These are phyloP conservation scores for Anguilla anguilla DNA, from an alignment of 2,797 vertebrate species.

Conservation along the genomic window DNA sequence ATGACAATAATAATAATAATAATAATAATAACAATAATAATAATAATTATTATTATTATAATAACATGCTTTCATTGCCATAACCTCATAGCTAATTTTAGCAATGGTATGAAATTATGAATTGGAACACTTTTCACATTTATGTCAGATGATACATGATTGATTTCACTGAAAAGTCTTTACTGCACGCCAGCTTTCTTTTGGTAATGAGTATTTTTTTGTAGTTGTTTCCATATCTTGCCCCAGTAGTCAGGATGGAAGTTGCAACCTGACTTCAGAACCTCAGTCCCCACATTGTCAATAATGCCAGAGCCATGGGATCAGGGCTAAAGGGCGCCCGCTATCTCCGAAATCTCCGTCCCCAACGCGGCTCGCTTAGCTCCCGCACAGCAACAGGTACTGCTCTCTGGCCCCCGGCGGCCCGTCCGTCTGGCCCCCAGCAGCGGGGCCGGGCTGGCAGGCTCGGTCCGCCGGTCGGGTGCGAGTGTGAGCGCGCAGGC, in stretches of 20 bases:
- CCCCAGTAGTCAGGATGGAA: conserved; percentile 33
- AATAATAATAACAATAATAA: background rate
- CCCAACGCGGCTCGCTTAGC: background rate
- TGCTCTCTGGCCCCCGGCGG: background rate
- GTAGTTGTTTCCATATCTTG: background rate
- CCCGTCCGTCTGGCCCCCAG: conserved; percentile 11
- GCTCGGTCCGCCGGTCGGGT: conserved; percentile 7
- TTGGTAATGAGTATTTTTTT: background rate
- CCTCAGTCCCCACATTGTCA: conserved; percentile 39
- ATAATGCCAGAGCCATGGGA: background rate
- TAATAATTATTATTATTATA: no score
- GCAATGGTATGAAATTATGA: background rate
- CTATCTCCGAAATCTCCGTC: background rate
- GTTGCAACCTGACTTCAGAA: conserved; percentile 42
- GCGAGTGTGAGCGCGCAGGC: conserved; percentile 20
- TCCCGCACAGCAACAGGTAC: background rate
- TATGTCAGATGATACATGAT: background rate
- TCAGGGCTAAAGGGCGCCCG: background rate
- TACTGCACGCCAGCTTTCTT: background rate
- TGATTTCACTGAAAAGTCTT: background rate
- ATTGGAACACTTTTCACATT: background rate
- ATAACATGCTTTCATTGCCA: background rate
- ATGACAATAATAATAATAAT: background rate
- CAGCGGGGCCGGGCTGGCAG: background rate
- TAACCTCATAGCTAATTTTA: background rate